Evolutionary conservation across 2,797 vertebrate genomes (phyloP).

Genomic region (Novumbra hubbsi): DNA sequence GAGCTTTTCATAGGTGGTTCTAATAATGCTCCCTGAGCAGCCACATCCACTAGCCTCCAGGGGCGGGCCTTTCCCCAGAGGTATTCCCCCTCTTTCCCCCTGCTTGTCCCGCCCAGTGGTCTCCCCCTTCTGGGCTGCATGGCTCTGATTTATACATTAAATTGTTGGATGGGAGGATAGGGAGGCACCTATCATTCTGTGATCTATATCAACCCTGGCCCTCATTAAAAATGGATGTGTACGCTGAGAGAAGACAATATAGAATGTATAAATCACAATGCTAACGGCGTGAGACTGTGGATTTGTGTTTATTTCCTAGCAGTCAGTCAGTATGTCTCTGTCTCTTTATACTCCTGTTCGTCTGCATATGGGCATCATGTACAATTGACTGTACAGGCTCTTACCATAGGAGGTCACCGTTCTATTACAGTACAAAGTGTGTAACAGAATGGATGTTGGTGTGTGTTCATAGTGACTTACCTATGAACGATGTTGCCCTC

Average conservation of each 20-base stretch:
- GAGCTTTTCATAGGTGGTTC: too few relatives aligned
- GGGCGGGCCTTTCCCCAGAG: too few relatives aligned
- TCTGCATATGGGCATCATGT: neutral
- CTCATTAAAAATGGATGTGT: slow-evolving; percentile 82
- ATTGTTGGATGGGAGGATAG: slow-evolving; percentile 73
- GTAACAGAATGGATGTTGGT: too few relatives aligned
- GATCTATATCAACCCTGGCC: slow-evolving; percentile 76
- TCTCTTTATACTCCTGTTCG: neutral
- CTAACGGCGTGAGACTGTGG: slow-evolving; percentile 73
- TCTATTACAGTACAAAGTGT: neutral
- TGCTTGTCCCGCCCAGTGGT: slow-evolving; percentile 32
- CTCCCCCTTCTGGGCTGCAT: slow-evolving; percentile 44
- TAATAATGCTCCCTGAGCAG: neutral
- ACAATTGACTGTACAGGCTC: neutral
- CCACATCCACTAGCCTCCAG: neutral
- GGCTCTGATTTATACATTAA: slow-evolving; percentile 76
- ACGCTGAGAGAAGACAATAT: slow-evolving; percentile 80
- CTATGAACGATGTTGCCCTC: slow-evolving; percentile 77
- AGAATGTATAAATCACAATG: slow-evolving; percentile 82
- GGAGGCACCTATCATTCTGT: slow-evolving; percentile 77
- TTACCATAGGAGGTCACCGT: neutral
- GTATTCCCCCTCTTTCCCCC: slow-evolving; percentile 24
- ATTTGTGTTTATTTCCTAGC: slow-evolving; percentile 70
- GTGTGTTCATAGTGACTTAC: slow-evolving; percentile 34
- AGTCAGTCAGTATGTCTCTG: slow-evolving; percentile 40